A percentile compares a stretch with the other conserved stretches of the same genome.
Conservation (phyloP, 1,140 invertebrate species). For the Trachymyrmex cornetzi region DNA sequence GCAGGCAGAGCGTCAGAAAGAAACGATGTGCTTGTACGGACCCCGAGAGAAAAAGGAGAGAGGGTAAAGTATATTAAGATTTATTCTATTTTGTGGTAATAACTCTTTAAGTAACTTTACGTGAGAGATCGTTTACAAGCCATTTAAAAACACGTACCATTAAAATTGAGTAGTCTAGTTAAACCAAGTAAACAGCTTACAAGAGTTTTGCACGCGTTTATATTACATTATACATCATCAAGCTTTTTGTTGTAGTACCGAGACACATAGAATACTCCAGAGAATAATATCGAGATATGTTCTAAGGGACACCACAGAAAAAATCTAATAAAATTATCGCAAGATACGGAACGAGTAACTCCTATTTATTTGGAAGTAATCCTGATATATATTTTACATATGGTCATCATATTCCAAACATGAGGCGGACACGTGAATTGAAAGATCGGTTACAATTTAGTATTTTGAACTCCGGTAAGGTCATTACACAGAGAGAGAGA, state of each 20-base stretch:
- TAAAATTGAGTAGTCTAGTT: background rate
- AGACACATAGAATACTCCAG: background rate
- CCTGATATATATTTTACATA: background rate
- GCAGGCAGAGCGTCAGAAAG: conserved; percentile 63
- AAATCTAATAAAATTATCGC: background rate
- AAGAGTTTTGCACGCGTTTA: background rate
- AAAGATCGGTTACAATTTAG: conserved; percentile 48
- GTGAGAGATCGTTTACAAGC: background rate
- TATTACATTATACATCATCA: background rate
- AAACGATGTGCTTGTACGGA: conserved; percentile 70
- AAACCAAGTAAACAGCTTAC: background rate
- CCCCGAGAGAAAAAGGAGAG: conserved; percentile 5
- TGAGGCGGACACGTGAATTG: conserved; percentile 31
- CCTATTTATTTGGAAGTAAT: background rate
- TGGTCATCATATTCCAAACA: background rate
- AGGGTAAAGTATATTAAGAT: conserved; percentile 15
- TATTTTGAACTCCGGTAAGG: conserved; percentile 59
- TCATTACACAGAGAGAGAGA: conserved; percentile 58
- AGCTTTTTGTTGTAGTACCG: background rate
- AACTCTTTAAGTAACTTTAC: background rate
- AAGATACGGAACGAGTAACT: too few species aligned
- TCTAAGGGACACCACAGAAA: background rate
- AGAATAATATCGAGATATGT: background rate
- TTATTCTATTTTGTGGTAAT: conserved; percentile 10
- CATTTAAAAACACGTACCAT: background rate